Base-by-base conservation (phyloP, 1,140 invertebrate genomes). In the Idris sp. region DNA sequence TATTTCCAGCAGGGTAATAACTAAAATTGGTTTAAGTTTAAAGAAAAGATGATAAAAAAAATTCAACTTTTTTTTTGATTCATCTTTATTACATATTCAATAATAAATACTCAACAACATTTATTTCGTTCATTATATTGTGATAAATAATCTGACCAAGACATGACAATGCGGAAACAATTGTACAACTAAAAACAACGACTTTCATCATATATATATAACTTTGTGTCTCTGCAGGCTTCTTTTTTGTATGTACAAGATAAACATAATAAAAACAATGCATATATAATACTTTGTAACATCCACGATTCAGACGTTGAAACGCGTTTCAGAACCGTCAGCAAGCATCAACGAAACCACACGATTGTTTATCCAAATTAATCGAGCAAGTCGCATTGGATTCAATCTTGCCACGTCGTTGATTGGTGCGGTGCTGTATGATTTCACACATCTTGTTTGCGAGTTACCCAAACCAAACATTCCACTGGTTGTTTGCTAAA, bases 401-500 rank as follows among this genome's bases (percentile, higher is more conserved):
- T 96, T 96, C 19, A 95, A 87, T 1, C 95, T 90, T 0, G 94
- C 91, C 13, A 96, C 93, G 81, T 97, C 96, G 18, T 95, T 93
- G 78, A 97, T 93, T 0, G 96, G 96, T 5, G 94, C 93, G 1
- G 95, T 97, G 76, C 94, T 96, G 87, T 96, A 97, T 25, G 96
- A 96, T 84, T 97, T 97, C 19, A 97, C 92, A 81, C 96, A 97
- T 36, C 94, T 91, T 0, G 95, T 97, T 85, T 97, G 96, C 1
- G 95, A 93, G 77, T 96, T 95, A 1, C 96, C 95, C 49, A 97
- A 86, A 3, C 96, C 96, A 86, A 98, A 97, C 92, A 97, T 95
- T 35, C 95, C 94, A 16, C 91, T 91, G 9, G 90, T 92, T 16
- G 91, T 92, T 90, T 92, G 86, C 85, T 87, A 58, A 61, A 87